Evolutionary conservation across 2,888 invertebrate genomes (phyloP).

Genomic region (Heliconius sara): DNA sequence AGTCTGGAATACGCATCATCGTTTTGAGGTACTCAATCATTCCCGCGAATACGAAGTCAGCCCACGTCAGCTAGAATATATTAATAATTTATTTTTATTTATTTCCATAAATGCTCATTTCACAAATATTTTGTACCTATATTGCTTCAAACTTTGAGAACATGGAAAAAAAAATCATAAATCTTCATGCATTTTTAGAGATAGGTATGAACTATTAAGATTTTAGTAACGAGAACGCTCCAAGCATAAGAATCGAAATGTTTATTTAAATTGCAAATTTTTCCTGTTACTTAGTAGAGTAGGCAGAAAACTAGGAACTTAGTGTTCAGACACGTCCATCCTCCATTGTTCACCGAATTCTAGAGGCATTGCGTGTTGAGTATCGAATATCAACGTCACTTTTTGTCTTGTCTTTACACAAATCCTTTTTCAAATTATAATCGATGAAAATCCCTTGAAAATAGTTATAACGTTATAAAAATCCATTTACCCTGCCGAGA

Average conservation of each 20-base stretch:
- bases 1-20: constrained; percentile 9
- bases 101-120: too few species aligned
- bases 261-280: background rate
- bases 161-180: too few species aligned
- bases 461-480: background rate
- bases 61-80: constrained; percentile 60
- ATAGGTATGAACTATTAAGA: too few species aligned
- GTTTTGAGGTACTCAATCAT: constrained; percentile 10
- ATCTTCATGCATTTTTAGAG: too few species aligned
- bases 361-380: background rate
- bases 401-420: background rate
- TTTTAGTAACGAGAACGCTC: too few species aligned
- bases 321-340: too few species aligned
- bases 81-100: too few species aligned
- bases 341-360: too few species aligned
- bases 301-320: too few species aligned
- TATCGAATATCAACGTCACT: background rate
- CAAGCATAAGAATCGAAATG: too few species aligned
- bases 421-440: background rate
- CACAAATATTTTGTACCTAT: too few species aligned
- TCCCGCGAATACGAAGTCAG: constrained; percentile 1
- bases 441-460: background rate
- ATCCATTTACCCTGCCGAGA: background rate
- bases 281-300: background rate
- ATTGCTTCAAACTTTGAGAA: too few species aligned